These are phyloP conservation scores for Alectoris magna DNA, from an alignment of 2,797 vertebrate genomes.

Conservation along the genomic window DNA sequence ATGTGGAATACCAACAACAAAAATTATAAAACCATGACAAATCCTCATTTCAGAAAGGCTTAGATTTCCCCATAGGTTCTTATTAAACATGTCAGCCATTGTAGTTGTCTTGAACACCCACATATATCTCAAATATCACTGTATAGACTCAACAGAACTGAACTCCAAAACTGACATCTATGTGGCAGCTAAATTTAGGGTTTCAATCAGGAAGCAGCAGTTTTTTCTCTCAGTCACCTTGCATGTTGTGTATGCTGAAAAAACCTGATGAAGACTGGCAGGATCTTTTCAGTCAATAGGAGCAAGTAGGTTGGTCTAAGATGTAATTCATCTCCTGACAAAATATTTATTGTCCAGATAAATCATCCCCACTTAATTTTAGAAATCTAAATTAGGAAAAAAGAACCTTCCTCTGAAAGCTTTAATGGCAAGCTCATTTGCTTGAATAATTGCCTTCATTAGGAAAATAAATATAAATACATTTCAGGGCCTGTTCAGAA, in stretches of 20 bases:
- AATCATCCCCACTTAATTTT: not conserved
- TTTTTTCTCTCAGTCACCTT: not conserved
- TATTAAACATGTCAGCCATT: not conserved
- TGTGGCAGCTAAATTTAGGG: not conserved
- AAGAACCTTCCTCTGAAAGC: not conserved
- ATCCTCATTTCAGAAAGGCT: not conserved
- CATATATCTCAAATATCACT: not conserved
- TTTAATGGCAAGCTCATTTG: not conserved
- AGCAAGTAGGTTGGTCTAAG: not conserved
- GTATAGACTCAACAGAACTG: not conserved
- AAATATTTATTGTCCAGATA: not conserved
- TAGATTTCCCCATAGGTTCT: not conserved
- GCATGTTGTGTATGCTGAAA: not conserved
- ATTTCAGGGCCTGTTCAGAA: not conserved
- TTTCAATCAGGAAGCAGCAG: not conserved
- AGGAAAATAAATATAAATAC: not conserved
- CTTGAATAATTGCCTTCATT: not conserved
- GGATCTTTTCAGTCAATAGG: not conserved
- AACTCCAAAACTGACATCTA: not conserved
- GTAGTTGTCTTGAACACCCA: not conserved
- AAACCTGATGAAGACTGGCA: not conserved
- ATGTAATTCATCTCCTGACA: not conserved
- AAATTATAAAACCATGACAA: no score
- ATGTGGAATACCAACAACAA: no score
- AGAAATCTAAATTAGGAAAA: not conserved